A percentile compares a stretch with the other conserved stretches of the same genome.
Evolutionary conservation across 2,113 vertebrate species (phyloP).

Genomic region (Malurus melanocephalus): DNA sequence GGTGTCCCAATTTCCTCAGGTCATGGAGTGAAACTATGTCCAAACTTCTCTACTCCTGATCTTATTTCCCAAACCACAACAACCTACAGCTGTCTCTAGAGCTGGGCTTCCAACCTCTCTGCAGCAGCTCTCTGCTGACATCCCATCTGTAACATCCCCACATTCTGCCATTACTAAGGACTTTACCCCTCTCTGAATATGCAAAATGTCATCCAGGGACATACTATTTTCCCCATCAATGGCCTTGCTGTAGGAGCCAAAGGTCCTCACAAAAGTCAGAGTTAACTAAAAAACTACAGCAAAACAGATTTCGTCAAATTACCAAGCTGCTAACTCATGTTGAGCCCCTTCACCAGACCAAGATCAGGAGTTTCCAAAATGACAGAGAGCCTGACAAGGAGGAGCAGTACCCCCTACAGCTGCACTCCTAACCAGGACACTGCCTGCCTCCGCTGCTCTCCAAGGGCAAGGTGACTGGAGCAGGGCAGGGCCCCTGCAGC

Average conservation of each 20-base stretch:
- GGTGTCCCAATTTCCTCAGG: accelerated
- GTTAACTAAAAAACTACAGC: not conserved
- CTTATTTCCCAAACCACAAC: not conserved
- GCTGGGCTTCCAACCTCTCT: not conserved
- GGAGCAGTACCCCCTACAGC: not conserved
- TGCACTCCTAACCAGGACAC: not conserved
- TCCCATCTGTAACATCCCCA: too few relatives aligned
- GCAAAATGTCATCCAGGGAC: not conserved
- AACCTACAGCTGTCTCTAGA: not conserved
- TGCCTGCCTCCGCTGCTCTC: not conserved
- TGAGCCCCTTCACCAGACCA: not conserved
- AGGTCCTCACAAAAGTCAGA: not conserved
- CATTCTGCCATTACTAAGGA: not conserved
- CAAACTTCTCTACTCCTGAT: not conserved
- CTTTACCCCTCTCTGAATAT: accelerated
- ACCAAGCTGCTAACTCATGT: not conserved
- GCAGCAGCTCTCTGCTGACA: not conserved
- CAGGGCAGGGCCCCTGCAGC: not conserved
- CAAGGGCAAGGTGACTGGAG: accelerated
- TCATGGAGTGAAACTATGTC: not conserved
- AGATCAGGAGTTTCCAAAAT: not conserved
- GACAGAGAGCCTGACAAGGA: not conserved
- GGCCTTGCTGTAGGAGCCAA: not conserved
- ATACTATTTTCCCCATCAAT: not conserved
- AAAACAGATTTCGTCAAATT: not conserved